A percentile compares a stretch with the other conserved stretches of the same genome.
These are phyloP conservation scores for Drosophila sp. DNA, from an alignment of 1,140 invertebrate species.

Conservation along the genomic window DNA sequence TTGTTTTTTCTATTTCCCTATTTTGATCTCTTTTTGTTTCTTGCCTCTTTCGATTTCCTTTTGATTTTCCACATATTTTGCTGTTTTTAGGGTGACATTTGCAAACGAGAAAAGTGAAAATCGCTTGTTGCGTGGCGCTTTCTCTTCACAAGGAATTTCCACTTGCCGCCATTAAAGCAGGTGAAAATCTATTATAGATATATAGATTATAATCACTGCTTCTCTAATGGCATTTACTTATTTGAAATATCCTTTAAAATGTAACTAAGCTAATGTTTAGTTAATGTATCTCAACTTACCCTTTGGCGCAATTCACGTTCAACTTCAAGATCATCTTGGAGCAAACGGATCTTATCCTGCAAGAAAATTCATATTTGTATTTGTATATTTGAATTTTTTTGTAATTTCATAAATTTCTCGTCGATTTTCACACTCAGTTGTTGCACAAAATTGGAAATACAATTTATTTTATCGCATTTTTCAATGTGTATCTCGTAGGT, in stretches of 20 bases:
- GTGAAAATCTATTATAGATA: slow-evolving; percentile 23
- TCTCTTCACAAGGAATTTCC: slow-evolving; percentile 36
- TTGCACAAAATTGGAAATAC: slow-evolving; percentile 29
- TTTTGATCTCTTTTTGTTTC: slow-evolving; percentile 36
- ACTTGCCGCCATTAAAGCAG: slow-evolving; percentile 21
- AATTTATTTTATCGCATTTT: slow-evolving; percentile 45
- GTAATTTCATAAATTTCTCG: not conserved
- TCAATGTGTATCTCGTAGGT: slow-evolving; percentile 35
- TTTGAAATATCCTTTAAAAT: too few relatives aligned
- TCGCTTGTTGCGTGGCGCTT: slow-evolving; percentile 48
- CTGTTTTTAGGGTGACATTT: slow-evolving; percentile 83
- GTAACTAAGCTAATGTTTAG: not conserved
- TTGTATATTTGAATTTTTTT: slow-evolving; percentile 49
- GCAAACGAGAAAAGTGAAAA: slow-evolving; percentile 64
- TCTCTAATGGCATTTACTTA: too few relatives aligned
- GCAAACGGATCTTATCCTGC: slow-evolving; percentile 98
- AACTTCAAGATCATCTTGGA: slow-evolving; percentile 98
- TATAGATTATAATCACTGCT: too few relatives aligned
- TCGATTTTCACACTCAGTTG: slow-evolving; percentile 47
- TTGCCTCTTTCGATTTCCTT: slow-evolving; percentile 51
- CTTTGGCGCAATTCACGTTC: slow-evolving; percentile 98
- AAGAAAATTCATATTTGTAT: slow-evolving; percentile 85
- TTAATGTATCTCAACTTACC: slow-evolving; percentile 88
- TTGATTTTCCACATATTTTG: slow-evolving; percentile 75
- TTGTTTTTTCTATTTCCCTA: slow-evolving; percentile 28